A percentile compares a stretch with the other conserved stretches of the same genome.
These are phyloP conservation scores for Bos indicus DNA, from an alignment of 2,113 vertebrate genomes.

Conservation along the genomic window DNA sequence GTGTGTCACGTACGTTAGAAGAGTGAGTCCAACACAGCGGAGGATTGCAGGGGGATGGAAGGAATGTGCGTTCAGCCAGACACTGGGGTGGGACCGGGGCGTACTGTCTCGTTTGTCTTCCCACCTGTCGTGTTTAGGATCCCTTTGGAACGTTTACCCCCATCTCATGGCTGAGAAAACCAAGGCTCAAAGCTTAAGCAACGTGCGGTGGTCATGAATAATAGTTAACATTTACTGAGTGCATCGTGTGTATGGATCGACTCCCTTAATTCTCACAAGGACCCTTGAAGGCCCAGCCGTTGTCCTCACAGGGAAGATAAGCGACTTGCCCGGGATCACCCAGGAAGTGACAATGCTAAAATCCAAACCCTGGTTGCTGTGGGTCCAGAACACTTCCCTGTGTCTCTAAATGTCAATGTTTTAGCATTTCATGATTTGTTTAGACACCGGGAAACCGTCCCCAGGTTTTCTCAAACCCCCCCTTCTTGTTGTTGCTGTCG, in stretches of 20 bases:
- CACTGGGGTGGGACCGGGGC: neutral
- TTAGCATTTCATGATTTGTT: neutral
- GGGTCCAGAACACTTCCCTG: neutral
- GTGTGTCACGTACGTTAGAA: neutral
- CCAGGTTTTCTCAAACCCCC: neutral
- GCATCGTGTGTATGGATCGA: rapidly evolving
- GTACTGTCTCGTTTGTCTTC: rapidly evolving
- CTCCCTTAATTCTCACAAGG: neutral
- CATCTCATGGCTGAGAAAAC: neutral
- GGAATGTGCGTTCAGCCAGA: neutral
- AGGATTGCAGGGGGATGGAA: neutral
- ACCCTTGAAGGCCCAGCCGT: neutral
- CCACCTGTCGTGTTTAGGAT: neutral
- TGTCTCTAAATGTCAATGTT: neutral
- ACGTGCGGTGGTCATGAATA: neutral
- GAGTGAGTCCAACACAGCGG: neutral
- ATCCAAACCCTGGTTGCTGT: neutral
- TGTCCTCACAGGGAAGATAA: neutral
- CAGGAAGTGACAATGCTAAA: neutral
- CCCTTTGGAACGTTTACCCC: neutral
- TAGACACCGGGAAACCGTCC: neutral
- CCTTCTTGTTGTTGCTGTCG: neutral
- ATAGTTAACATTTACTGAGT: neutral
- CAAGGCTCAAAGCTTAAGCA: neutral
- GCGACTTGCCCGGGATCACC: neutral